Evolutionary conservation across 2,797 vertebrate species (phyloP).

Genomic region (Sebastes vulpes): DNA sequence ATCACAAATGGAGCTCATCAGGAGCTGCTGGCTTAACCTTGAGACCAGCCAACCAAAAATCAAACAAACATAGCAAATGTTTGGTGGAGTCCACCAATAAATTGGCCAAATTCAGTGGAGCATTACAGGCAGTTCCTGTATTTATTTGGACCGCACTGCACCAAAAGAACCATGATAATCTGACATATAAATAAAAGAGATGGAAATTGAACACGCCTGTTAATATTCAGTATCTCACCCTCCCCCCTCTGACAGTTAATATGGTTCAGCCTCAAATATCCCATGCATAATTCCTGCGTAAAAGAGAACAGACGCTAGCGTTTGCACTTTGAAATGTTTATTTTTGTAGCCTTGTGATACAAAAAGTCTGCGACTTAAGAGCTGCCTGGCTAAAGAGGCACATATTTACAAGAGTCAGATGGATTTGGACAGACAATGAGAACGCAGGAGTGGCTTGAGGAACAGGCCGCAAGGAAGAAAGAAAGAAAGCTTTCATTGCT

Average conservation of each 20-base stretch:
- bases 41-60: slow-evolving; percentile 11
- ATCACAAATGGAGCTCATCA: slow-evolving; percentile 25
- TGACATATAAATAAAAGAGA: slow-evolving; percentile 55
- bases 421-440: slow-evolving; percentile 25
- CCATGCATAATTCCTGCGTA: slow-evolving; percentile 54
- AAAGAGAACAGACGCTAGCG: slow-evolving; percentile 54
- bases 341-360: slow-evolving; percentile 63
- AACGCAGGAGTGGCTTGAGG: background rate
- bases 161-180: slow-evolving; percentile 37
- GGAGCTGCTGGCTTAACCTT: background rate
- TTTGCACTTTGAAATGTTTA: slow-evolving; percentile 72
- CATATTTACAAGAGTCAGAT: slow-evolving; percentile 29
- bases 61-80: slow-evolving; percentile 28
- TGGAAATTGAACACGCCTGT: slow-evolving; percentile 60
- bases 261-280: slow-evolving; percentile 40
- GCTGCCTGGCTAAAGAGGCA: slow-evolving; percentile 8
- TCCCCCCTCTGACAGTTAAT: slow-evolving; percentile 20
- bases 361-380: slow-evolving; percentile 38
- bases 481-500: background rate
- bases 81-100: slow-evolving; percentile 18
- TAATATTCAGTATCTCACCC: slow-evolving; percentile 10
- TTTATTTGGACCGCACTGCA: slow-evolving; percentile 39
- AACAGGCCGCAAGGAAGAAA: background rate
- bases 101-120: slow-evolving; percentile 22
- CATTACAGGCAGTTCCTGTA: slow-evolving; percentile 33